phyloP scores from a whole-genome alignment of 2,797 vertebrate species.

The Glossophaga mutica region DNA sequence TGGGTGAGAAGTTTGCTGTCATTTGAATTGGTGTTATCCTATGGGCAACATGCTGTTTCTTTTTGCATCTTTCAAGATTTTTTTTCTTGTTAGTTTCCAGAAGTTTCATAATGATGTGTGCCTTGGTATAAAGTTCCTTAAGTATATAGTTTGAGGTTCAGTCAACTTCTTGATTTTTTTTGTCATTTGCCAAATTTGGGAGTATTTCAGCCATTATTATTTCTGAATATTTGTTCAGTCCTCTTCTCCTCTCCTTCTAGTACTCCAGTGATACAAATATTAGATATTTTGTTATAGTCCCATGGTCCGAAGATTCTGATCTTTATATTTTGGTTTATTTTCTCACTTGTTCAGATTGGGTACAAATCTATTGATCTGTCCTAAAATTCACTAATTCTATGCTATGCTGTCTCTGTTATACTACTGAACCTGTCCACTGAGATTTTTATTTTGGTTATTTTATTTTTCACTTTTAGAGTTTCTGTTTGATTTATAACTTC shows the following conservation, averaged over 20 bases:
- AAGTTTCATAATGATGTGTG: not conserved
- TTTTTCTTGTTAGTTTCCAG: not conserved
- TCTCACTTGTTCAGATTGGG: not conserved
- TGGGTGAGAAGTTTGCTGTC: not conserved
- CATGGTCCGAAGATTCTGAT: not conserved
- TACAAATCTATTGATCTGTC: not conserved
- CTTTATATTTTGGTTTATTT: constrained; percentile 32
- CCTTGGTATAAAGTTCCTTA: not conserved
- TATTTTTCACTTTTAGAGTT: constrained; percentile 27
- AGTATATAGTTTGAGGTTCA: not conserved
- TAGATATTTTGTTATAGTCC: not conserved
- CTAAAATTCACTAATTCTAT: not conserved
- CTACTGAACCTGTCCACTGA: not conserved
- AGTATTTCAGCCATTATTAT: not conserved
- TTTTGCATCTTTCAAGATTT: not conserved
- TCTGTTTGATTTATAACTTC: constrained; percentile 16
- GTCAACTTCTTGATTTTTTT: not conserved
- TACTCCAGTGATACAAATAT: not conserved
- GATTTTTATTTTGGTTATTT: constrained; percentile 22
- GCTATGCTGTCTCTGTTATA: not conserved
- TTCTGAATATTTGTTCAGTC: not conserved
- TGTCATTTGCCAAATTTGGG: constrained; percentile 3
- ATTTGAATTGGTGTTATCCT: not conserved
- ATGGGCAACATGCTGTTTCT: not conserved
- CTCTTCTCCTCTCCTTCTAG: not conserved